Evolutionary conservation across 2,888 invertebrate species (phyloP), one percentile per base, ranked within the genome.

Genomic region (Elmis aenea): DNA sequence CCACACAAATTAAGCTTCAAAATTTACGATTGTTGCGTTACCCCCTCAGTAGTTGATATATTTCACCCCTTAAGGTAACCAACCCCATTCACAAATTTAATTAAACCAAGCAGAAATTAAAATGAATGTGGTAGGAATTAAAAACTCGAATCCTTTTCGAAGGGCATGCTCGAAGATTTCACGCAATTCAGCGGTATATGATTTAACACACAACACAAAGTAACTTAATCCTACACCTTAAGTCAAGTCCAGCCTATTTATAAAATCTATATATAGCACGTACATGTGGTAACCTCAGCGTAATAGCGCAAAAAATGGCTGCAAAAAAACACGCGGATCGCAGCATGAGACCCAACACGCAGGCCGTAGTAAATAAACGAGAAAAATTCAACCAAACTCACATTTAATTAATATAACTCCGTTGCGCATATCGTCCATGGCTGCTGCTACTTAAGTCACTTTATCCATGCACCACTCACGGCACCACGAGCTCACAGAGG

Each of bases 351-450:
- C 13, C 9, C 6, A 16, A 10, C 10, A 16, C 10, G 3, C 10
- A 11, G 10, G 12, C 2, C 3, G 9, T 25, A 11, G 18, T 8
- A 5, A 5, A 11, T 9, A 9, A 26, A 30, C 30, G 30, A 33
- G 18, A 18, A 34, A 33, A 32, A 15, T 26, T 18, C 30, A 28
- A 26, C 3, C 8, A 42, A 30, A 78, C 81, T 81, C 74, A 81
- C 81, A 81, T 73, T 81, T 81, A 62, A 81, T 81, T 68, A 81
- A 77, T 56, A 81, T 79, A 62, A 81, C 80, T 57, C 81, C 80
- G 71, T 79, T 79, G 66, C 77, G 77, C 69, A 76, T 75, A 64
- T 79, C 78, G 66, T 81, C 80, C 77, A 81, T 80, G 18, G 26
- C 42, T 38, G 25, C 18, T 5, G 18, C n/a, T n/a, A n/a, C 16